Evolutionary conservation across 2,797 vertebrate genomes (phyloP).

Genomic region (Leptodon cayanensis): DNA sequence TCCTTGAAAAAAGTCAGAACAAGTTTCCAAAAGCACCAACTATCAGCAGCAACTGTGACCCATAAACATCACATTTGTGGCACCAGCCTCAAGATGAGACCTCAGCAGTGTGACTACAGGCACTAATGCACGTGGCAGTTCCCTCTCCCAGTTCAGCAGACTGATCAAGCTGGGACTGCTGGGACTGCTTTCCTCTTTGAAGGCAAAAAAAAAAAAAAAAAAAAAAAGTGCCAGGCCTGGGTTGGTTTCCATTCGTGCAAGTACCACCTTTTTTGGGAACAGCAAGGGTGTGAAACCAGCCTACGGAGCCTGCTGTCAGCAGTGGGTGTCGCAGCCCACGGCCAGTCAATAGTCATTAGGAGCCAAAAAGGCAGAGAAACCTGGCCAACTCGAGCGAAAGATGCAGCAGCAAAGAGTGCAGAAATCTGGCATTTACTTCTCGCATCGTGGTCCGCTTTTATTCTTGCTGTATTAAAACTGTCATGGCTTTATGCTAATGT

Average conservation of each 20-base stretch:
- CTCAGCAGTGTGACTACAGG: not conserved
- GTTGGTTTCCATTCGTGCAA: conserved; percentile 21
- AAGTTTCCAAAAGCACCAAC: not conserved
- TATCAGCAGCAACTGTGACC: not conserved
- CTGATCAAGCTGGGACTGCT: not conserved
- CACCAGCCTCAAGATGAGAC: not conserved
- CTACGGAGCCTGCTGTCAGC: conserved; percentile 25
- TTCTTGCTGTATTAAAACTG: not conserved
- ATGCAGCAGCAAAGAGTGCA: not conserved
- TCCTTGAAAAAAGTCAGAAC: not conserved
- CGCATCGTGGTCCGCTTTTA: not conserved
- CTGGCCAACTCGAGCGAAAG: not conserved
- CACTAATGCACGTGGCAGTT: not conserved
- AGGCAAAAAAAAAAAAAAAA: not conserved
- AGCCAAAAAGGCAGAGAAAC: conserved; percentile 49
- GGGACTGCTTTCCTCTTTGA: not conserved
- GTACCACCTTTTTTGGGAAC: conserved; percentile 34
- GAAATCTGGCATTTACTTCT: conserved; percentile 2
- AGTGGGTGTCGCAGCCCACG: conserved; percentile 1
- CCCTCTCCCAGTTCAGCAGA: not conserved
- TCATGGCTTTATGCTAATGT: conserved; percentile 22
- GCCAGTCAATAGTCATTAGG: conserved; percentile 26
- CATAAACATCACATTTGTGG: not conserved
- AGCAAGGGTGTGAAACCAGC: conserved; percentile 31
- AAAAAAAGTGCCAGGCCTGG: not conserved